These are phyloP conservation scores for Tringa solitaria DNA, from an alignment of 2,113 vertebrate species.

Conservation along the genomic window DNA sequence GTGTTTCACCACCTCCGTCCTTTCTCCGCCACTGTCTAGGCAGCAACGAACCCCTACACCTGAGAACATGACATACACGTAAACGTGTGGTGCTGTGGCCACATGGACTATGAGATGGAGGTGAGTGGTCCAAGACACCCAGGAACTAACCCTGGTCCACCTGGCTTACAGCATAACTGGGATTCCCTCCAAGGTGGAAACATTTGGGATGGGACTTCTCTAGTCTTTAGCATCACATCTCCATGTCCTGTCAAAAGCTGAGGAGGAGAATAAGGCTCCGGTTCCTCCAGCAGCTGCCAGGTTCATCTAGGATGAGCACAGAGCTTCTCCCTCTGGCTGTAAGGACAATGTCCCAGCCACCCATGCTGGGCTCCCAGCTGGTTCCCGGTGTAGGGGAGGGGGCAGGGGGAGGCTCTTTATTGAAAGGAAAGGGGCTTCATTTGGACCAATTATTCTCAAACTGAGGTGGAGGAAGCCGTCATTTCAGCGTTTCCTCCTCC, in stretches of 20 bases:
- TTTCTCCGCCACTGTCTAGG: too few species aligned
- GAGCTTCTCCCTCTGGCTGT: background rate
- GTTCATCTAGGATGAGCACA: background rate
- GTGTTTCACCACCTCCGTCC: background rate
- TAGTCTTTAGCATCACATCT: background rate
- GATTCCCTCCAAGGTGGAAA: background rate
- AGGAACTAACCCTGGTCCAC: background rate
- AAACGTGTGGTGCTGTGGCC: background rate
- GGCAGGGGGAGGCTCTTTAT: background rate
- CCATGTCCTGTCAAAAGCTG: background rate
- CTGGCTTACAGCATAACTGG: background rate
- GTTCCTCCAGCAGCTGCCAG: background rate
- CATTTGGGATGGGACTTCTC: background rate
- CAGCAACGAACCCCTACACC: background rate
- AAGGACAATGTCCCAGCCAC: background rate
- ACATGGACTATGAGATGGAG: background rate
- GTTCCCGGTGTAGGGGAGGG: background rate
- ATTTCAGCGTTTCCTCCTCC: background rate
- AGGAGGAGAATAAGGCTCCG: background rate
- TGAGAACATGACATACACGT: background rate
- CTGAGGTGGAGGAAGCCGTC: conserved; percentile 51
- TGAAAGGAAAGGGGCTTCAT: conserved; percentile 59
- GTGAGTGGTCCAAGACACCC: background rate
- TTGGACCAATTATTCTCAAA: conserved; percentile 78
- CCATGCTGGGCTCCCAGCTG: background rate